Percentiles rank a stretch among this genome's conserved stretches.
Conservation (phyloP, 2,113 vertebrate genomes). For the Probosciger aterrimus region DNA sequence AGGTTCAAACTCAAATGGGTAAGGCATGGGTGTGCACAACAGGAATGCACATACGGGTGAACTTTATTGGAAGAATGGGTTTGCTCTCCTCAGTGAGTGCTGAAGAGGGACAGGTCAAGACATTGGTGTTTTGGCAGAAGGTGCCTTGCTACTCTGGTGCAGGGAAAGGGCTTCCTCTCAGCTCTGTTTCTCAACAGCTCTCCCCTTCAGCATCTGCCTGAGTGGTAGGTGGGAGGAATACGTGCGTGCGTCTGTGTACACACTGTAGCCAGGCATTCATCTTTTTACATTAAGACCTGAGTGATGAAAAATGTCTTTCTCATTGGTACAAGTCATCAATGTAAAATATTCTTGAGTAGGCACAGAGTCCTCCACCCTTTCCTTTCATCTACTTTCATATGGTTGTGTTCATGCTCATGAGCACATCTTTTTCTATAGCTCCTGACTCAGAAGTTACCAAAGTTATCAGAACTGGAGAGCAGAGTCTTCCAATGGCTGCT, state of each 20-base stretch:
- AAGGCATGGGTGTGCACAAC: neutral
- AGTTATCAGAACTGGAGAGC: neutral
- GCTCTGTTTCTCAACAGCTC: neutral
- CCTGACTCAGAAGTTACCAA: neutral
- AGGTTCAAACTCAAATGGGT: neutral
- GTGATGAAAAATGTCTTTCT: neutral
- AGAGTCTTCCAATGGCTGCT: neutral
- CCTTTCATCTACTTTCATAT: neutral
- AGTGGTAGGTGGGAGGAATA: neutral
- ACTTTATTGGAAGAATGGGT: neutral
- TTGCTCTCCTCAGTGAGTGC: neutral
- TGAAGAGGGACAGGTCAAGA: neutral
- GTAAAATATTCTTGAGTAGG: neutral
- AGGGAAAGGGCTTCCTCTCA: neutral
- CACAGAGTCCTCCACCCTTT: neutral
- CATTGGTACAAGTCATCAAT: neutral
- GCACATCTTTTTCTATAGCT: neutral
- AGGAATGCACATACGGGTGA: neutral
- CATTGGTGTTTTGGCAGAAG: neutral
- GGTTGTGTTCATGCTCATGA: neutral
- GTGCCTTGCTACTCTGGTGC: neutral
- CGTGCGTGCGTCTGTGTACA: accelerated
- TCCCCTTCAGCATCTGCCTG: too few species aligned
- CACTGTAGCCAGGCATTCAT: neutral
- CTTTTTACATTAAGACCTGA: neutral